These are phyloP conservation scores for Ornithorhynchus anatinus DNA, from an alignment of 2,113 vertebrate species.

Conservation along the genomic window DNA sequence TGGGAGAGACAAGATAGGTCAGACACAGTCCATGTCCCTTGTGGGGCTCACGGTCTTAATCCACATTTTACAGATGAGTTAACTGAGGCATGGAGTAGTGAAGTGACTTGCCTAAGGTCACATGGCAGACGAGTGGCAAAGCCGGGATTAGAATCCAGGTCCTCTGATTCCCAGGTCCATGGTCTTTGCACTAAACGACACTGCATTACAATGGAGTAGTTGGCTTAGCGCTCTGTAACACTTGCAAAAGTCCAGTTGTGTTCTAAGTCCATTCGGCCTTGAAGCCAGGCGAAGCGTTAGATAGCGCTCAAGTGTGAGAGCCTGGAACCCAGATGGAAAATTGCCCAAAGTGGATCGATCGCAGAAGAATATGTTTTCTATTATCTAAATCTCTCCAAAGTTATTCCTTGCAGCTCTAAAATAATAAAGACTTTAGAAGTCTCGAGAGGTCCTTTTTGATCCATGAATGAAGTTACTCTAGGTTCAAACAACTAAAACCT, in stretches of 20 bases:
- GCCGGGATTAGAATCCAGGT: no score
- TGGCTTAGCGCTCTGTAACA: no score
- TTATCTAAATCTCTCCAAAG: constrained; percentile 68
- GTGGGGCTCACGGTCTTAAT: no score
- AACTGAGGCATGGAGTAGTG: no score
- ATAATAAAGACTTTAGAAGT: constrained; percentile 76
- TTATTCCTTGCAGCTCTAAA: constrained; percentile 73
- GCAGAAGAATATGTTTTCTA: constrained; percentile 72
- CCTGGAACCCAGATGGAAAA: constrained; percentile 70
- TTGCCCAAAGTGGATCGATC: constrained; percentile 64
- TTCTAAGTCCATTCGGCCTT: constrained; percentile 61
- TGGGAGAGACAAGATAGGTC: no score
- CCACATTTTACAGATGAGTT: no score
- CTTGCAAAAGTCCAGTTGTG: constrained; percentile 50
- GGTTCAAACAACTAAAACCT: constrained; percentile 70
- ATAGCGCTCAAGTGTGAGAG: constrained; percentile 64
- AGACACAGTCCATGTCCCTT: no score
- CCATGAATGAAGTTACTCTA: constrained; percentile 71
- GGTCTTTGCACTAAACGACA: no score
- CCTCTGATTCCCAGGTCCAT: no score
- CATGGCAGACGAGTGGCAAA: no score
- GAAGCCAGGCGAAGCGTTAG: constrained; percentile 58
- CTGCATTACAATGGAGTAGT: no score
- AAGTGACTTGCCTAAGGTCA: no score
- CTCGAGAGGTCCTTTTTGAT: constrained; percentile 73